phyloP scores from a whole-genome alignment of 2,888 invertebrate species.

The Andrena minutula region DNA sequence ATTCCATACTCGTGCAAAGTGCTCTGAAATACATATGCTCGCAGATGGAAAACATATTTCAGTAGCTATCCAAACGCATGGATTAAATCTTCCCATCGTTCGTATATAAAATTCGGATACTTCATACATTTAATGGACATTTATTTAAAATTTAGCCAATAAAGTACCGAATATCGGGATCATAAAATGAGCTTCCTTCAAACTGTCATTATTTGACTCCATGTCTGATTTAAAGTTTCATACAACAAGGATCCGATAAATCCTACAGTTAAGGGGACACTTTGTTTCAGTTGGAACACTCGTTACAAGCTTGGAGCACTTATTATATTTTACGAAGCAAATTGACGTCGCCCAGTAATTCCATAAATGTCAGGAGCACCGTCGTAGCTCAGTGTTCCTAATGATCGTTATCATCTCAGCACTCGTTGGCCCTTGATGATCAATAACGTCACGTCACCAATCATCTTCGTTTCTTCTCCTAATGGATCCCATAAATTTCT shows the following conservation, averaged over 20 bases:
- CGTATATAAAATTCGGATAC: too few relatives aligned
- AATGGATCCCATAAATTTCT: conserved; percentile 4
- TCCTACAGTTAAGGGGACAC: neutral
- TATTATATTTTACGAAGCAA: conserved; percentile 4
- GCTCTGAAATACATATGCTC: neutral
- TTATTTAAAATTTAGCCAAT: neutral
- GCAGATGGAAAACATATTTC: neutral
- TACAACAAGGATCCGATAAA: neutral
- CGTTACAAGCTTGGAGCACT: neutral
- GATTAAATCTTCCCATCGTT: neutral
- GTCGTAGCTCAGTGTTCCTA: neutral
- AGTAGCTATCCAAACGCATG: neutral
- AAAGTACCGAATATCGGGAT: neutral
- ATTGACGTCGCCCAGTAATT: conserved; percentile 8
- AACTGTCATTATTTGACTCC: neutral
- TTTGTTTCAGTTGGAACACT: neutral
- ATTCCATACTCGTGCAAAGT: neutral
- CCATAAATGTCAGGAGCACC: neutral
- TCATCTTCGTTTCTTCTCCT: conserved; percentile 3
- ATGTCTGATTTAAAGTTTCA: neutral
- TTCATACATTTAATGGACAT: too few relatives aligned
- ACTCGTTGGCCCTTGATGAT: neutral
- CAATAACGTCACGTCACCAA: conserved; percentile 6
- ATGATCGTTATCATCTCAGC: neutral
- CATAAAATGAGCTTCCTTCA: neutral